These are phyloP conservation scores for Microtus ochrogaster DNA, from an alignment of 2,113 vertebrate species.

Conservation along the genomic window DNA sequence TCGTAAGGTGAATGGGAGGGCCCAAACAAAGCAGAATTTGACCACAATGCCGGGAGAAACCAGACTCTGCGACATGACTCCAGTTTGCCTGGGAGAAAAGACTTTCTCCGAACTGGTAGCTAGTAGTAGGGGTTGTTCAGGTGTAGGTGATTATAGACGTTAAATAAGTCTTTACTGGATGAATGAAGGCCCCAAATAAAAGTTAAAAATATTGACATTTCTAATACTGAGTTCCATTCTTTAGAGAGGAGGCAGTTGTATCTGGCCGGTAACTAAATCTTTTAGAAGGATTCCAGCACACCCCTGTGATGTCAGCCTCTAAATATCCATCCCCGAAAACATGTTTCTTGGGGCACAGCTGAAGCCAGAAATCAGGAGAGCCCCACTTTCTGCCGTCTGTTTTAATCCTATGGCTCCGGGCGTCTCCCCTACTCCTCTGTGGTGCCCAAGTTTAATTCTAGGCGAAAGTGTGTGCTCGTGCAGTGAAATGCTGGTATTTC, in stretches of 20 bases:
- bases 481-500: neutral
- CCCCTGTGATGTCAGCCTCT: neutral
- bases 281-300: neutral
- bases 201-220: constrained; percentile 40
- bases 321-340: neutral
- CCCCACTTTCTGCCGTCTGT: neutral
- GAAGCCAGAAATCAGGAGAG: neutral
- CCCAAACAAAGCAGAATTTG: neutral
- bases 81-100: neutral
- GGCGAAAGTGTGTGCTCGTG: neutral
- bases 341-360: neutral
- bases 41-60: neutral
- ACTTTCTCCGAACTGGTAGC: neutral
- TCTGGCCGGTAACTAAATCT: constrained; percentile 12
- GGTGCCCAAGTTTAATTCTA: constrained; percentile 22
- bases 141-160: neutral
- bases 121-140: neutral
- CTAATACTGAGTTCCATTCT: constrained; percentile 25
- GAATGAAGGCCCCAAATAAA: constrained; percentile 18
- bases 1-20: neutral
- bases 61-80: neutral
- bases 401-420: neutral
- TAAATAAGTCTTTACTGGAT: neutral
- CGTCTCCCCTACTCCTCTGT: neutral
- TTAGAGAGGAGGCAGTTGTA: constrained; percentile 7